Conservation (phyloP, 2,113 vertebrate species). For the Canis aureus region DNA sequence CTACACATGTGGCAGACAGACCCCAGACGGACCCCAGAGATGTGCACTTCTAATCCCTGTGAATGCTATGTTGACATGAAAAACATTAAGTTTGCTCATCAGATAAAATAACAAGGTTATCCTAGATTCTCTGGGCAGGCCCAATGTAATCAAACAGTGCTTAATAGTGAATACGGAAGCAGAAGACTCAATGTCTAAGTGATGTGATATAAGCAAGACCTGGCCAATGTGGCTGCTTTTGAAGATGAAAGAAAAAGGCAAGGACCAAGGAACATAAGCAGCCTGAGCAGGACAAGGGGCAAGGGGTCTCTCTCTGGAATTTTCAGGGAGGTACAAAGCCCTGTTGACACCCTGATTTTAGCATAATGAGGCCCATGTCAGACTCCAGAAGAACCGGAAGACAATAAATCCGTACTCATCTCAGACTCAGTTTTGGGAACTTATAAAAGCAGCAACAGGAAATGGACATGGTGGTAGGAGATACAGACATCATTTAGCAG, state of each 20-base stretch:
- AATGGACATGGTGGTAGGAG: neutral
- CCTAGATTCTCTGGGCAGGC: neutral
- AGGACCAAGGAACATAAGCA: neutral
- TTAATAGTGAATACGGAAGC: neutral
- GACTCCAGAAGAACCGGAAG: neutral
- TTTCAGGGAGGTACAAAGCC: neutral
- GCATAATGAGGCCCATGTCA: neutral
- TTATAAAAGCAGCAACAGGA: neutral
- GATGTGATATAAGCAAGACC: rapidly evolving
- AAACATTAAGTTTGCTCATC: neutral
- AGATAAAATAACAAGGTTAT: neutral
- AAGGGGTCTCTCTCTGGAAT: neutral
- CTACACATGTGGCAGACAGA: neutral
- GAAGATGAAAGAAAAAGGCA: neutral
- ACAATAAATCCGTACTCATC: neutral
- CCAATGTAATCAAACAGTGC: neutral
- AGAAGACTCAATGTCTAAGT: neutral
- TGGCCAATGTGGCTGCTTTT: neutral
- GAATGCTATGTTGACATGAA: neutral
- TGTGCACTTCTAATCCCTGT: neutral
- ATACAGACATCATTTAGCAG: neutral
- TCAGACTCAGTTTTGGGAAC: neutral
- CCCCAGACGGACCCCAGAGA: neutral
- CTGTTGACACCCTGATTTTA: neutral
- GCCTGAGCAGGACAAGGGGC: neutral